Base-by-base conservation (phyloP, 2,888 invertebrate genomes). In the Trichopoda pennipes region DNA sequence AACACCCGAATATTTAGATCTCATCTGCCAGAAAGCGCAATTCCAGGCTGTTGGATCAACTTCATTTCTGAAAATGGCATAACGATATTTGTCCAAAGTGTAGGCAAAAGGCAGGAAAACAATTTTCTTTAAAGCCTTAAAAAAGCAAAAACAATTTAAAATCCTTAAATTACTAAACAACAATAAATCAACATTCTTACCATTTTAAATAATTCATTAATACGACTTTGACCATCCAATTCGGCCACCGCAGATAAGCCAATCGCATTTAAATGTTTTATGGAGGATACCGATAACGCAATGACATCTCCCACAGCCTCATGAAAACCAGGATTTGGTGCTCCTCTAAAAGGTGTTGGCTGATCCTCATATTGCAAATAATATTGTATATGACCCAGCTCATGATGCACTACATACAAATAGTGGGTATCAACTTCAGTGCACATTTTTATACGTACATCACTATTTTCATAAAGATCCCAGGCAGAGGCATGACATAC, bases 401-500 rank as follows among this genome's bases (percentile, higher is more conserved):
- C 94, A 87, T 94, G 94, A 81, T 94, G 94, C 9, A 93, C 93
- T 8, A 92, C 92, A 86, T 92, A 92, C 80, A 94, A 90, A 84
- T 93, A 92, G 84, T 93, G 92, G 85, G 91, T 92, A 84, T 92
- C 91, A 78, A 94, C 91, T 85, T 91, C 88, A 19, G 94, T 93
- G 88, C 94, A 94, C 92, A 94, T 94, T 92, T 94, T 93, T 88
- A 93, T 93, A 89, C 93, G 94, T 87, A 96, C 96, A 90, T 97
- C 97, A 88, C 95, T 93, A 38, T 94, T 93, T 87, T 96, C 94
- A 86, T 93, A 96, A 85, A 97, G 95, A 91, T 97, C 97, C 95
- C 96, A 97, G 42, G 97, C 97, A 0, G 96, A 95, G 0, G 97
- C 97, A 87, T 97, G 96, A 87, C 97, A 98, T 0, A 96, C 93